phyloP scores from a whole-genome alignment of 2,113 vertebrate genomes.

The Aspidoscelis tigris region DNA sequence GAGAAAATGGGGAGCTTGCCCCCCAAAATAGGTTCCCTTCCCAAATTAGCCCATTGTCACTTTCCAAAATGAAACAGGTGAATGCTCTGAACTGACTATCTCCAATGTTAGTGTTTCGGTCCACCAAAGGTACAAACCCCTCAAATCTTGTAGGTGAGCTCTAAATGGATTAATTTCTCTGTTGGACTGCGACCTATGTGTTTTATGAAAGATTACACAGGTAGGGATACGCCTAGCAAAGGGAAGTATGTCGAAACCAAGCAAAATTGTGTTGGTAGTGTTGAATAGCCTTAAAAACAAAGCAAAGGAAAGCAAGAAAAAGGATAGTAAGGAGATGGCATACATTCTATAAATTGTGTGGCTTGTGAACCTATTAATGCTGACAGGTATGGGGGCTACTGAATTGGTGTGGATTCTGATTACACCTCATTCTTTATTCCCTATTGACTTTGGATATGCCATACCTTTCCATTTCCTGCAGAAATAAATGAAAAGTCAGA shows the following conservation, averaged over 20 bases:
- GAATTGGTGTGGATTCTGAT: constrained; percentile 90
- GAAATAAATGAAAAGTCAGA: constrained; percentile 99
- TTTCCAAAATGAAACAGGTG: too few relatives aligned
- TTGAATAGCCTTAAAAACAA: constrained; percentile 80
- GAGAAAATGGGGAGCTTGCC: too few relatives aligned
- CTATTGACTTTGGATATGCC: constrained; percentile 96
- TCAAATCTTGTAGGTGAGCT: too few relatives aligned
- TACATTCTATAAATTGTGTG: constrained; percentile 87
- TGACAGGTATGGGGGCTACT: constrained; percentile 89
- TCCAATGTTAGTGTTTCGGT: too few relatives aligned
- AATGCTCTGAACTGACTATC: too few relatives aligned
- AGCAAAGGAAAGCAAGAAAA: constrained; percentile 41
- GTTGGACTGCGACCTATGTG: too few relatives aligned
- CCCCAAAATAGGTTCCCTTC: too few relatives aligned
- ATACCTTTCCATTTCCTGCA: constrained; percentile 97
- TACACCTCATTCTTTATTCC: constrained; percentile 88
- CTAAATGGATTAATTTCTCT: too few relatives aligned
- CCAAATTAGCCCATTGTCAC: too few relatives aligned
- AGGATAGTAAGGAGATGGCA: constrained; percentile 77
- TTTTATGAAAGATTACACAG: too few relatives aligned
- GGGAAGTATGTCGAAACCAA: constrained; percentile 61
- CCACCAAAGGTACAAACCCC: too few relatives aligned
- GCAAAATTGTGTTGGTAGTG: constrained; percentile 79
- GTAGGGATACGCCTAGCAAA: too few relatives aligned
- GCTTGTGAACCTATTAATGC: constrained; percentile 93